Percentiles rank a stretch among this genome's conserved stretches.
Evolutionary conservation across 2,797 vertebrate species (phyloP).

Genomic region (Phrynocephalus forsythii): DNA sequence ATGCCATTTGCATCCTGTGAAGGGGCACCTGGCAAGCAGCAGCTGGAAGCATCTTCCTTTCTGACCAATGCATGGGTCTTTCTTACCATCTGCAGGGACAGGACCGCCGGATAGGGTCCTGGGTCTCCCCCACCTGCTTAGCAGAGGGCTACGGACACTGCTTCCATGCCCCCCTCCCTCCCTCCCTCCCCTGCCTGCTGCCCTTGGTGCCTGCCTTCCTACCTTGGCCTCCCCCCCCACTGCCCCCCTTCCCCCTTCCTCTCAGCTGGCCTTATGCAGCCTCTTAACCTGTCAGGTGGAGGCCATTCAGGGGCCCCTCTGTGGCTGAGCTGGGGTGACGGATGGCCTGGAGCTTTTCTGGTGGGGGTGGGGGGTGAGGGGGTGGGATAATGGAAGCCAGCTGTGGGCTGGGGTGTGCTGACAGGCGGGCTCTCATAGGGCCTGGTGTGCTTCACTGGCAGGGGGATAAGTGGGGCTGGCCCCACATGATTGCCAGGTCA

Average conservation of each 20-base stretch:
- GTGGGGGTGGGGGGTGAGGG: too few species aligned
- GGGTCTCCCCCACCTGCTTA: too few species aligned
- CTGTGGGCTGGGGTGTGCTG: neutral
- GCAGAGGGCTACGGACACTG: too few species aligned
- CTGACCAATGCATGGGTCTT: too few species aligned
- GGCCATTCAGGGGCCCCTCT: neutral
- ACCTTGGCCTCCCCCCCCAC: neutral
- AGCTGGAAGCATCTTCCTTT: too few species aligned
- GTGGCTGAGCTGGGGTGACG: neutral
- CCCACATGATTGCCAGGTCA: neutral
- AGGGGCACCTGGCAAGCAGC: too few species aligned
- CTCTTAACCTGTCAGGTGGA: slow-evolving; percentile 3
- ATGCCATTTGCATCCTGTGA: too few species aligned
- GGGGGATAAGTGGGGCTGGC: neutral
- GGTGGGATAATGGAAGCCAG: slow-evolving; percentile 20
- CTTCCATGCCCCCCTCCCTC: too few species aligned
- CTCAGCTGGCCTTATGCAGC: neutral
- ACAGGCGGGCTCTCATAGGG: neutral
- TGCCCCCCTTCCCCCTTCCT: neutral
- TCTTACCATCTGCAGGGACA: too few species aligned
- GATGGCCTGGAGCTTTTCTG: neutral
- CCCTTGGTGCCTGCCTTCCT: too few species aligned
- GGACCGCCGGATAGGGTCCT: too few species aligned
- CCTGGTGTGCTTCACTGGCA: neutral
- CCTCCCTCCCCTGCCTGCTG: too few species aligned